These are phyloP conservation scores for Halocynthia roretzi DNA, from an alignment of 23 tunicate species.

Conservation along the genomic window DNA sequence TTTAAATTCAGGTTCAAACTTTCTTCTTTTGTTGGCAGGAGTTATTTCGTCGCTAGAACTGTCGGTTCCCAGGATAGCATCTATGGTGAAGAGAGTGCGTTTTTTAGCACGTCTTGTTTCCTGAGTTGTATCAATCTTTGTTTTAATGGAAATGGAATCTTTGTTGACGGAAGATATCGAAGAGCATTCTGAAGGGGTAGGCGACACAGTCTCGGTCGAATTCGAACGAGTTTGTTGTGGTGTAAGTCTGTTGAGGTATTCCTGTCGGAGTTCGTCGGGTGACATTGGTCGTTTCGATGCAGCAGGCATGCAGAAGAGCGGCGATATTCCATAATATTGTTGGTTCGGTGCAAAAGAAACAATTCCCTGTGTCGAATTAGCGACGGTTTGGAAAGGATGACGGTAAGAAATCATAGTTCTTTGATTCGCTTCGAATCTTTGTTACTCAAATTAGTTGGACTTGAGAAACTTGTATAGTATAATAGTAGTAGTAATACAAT, in stretches of 20 bases:
- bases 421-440: no score
- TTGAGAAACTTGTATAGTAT: not conserved
- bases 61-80: slow-evolving; percentile 24
- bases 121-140: not conserved
- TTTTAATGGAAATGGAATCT: not conserved
- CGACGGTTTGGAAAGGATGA: not conserved
- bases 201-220: not conserved
- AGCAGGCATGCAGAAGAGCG: no score
- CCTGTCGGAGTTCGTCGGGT: not conserved
- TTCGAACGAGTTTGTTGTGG: not conserved
- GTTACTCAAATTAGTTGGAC: not conserved
- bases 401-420: slow-evolving; percentile 10
- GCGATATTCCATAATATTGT: not conserved
- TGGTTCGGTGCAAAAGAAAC: not conserved
- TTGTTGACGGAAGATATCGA: not conserved
- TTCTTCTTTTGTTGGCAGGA: not conserved
- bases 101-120: slow-evolving; percentile 2
- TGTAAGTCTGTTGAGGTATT: not conserved
- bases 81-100: slow-evolving; percentile 30
- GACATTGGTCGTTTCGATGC: no score
- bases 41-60: not conserved
- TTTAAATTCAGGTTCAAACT: slow-evolving; percentile 3
- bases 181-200: not conserved
- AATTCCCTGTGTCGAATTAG: not conserved
- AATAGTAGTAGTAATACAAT: not conserved